Evolutionary conservation across 1,140 invertebrate genomes (phyloP), one percentile per base, ranked within the genome.

Genomic region (Metaphire vulgaris): DNA sequence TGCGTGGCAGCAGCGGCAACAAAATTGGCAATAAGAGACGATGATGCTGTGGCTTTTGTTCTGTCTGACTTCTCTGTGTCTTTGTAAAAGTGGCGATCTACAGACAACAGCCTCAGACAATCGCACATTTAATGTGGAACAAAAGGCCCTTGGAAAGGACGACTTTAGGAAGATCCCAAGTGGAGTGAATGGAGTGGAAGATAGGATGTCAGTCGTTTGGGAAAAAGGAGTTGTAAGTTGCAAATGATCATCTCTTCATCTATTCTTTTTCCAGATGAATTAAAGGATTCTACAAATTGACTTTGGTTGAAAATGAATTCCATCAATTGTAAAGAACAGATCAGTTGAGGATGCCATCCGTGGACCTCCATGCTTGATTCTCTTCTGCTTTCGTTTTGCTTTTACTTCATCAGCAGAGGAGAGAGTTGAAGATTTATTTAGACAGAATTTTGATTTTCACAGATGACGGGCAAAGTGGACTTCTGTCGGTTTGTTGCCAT

Each of bases 161-260:
- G 92, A 99, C 86, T 99, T 99, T 84, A 90, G 92, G 0, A 97
- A 95, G 87, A 99, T 99, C 80, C 97, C 97, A 14, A 98, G 97
- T 83, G 97, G 97, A 0, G 94, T 99, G 0, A 99, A 99, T 86
- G 97, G 97, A 1, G 93, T 98, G 0, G 96, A 98, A 83, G 97
- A 99, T 84, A 89, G 97, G 72, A 96, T 99, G 95, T 92, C 94
- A 0, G 89, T 99, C 6, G 89, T 99, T n/a, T 99, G 97, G 97
- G 95, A 99, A 85, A 97, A 96, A 83, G 97, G 94, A 67, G 97
- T 99, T 16, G 91, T 94, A 76, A 83, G 85, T 83, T 69, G 14
- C 41, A 33, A 2, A 1, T 29, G 66, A 29, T 72, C 68, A 41
- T 15, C 28, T 31, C 21, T 14, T 14, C 16, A 66, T 73, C 16